Base-by-base conservation (phyloP, 2,797 vertebrate species). In the Danio jaintianensis region DNA sequence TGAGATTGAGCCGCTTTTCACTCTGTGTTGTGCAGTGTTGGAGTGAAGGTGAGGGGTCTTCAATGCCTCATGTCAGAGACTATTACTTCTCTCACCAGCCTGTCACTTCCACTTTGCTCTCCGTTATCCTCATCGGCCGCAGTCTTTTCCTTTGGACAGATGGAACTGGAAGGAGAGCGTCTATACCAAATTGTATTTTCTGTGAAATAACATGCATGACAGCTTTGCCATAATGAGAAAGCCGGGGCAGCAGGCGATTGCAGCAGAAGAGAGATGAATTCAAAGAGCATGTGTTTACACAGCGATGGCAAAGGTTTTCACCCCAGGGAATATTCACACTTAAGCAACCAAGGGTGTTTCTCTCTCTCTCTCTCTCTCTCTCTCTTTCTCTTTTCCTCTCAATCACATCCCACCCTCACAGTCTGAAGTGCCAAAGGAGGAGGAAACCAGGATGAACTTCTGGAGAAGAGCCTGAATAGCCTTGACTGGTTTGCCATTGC, bases 101-200 rank as follows among this genome's bases (percentile, higher is more conserved):
- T 92, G 93, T 94, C 93, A 90, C 90, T 91, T 93, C 87, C 85
- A 84, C 83, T 93, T 92, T 91, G 75, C 86, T 69, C 11, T 48
- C 85, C 88, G 84, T 87, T 87, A 89, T 87, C 82, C 84, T 89
- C 76, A 5, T 64, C 83, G 18, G 77, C 56, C 74, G 70, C 69
- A 18, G 15, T 90, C 22, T 68, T 86, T 86, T 88, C 11, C 6
- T 47, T 38, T 82, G 75, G 66, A 76, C 85, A 20, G 36, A 50
- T 3, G 0, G 56, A 53, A 77, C 50, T 52, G 20, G 11, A 50
- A 36, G 4, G 69, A 64, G 64, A 42, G 12, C 81, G 43, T 85
- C 85, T 86, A 66, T 80, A 88, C 85, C 79, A 87, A 90, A 91
- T 90, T 87, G 89, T 86, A 84, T 92, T 93, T 91, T 88, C 86